A percentile compares a stretch with the other conserved stretches of the same genome.
phyloP scores from a whole-genome alignment of 2,113 vertebrate genomes.

The Apodemus sylvaticus region DNA sequence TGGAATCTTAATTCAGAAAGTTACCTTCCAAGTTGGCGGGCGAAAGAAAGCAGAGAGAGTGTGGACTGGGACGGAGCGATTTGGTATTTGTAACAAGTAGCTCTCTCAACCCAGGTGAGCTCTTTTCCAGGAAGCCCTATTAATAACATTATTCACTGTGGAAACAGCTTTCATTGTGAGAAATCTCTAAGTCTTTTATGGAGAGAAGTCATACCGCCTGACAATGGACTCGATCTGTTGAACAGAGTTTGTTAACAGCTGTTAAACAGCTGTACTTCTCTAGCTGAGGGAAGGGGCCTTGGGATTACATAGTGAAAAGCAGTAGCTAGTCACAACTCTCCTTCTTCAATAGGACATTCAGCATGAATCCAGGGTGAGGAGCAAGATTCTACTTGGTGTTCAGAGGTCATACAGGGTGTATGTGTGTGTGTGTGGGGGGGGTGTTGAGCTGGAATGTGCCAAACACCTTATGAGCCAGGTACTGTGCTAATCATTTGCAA shows the following conservation, averaged over 20 bases:
- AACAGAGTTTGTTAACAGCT: conserved; percentile 57
- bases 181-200: conserved; percentile 53
- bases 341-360: not conserved
- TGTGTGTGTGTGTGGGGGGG: no score
- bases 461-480: not conserved
- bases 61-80: not conserved
- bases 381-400: not conserved
- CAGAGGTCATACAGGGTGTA: not conserved
- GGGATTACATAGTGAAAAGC: not conserved
- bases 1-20: conserved; percentile 65
- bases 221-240: conserved; percentile 57
- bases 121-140: conserved; percentile 58
- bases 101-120: conserved; percentile 53
- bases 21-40: conserved; percentile 43
- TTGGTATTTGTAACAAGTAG: conserved; percentile 34
- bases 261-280: conserved; percentile 58
- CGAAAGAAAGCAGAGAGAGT: not conserved
- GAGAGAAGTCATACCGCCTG: conserved; percentile 11
- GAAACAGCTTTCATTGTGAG: conserved; percentile 59
- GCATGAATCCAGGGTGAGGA: not conserved
- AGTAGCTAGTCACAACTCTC: not conserved
- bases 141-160: conserved; percentile 48
- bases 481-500: not conserved
- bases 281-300: conserved; percentile 5
- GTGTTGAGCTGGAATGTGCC: not conserved